Evolutionary conservation across 2,113 vertebrate genomes (phyloP).

Genomic region (Acrocephalus kingi): DNA sequence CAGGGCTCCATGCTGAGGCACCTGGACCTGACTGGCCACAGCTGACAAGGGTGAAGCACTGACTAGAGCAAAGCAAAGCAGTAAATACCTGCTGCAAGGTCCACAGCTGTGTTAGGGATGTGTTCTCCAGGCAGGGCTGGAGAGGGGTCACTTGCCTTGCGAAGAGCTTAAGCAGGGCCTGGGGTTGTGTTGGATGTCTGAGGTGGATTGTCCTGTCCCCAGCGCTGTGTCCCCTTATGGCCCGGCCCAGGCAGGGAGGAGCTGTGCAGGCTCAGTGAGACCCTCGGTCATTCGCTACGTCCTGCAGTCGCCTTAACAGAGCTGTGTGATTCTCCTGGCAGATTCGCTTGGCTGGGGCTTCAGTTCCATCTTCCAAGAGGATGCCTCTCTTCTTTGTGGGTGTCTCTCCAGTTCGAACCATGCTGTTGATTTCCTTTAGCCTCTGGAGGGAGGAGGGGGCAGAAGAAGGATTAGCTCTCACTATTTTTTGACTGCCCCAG

Average conservation of each 20-base stretch:
- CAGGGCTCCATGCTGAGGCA: accelerated
- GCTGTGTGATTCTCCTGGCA: slow-evolving; percentile 90
- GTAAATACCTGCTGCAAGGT: neutral
- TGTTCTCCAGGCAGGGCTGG: neutral
- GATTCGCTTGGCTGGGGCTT: slow-evolving; percentile 88
- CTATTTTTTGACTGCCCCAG: neutral
- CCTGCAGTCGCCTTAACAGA: slow-evolving; percentile 86
- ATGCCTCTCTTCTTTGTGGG: slow-evolving; percentile 91
- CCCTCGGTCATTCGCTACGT: slow-evolving; percentile 90
- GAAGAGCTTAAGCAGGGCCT: too few relatives aligned
- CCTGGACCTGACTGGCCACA: neutral
- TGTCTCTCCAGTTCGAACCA: slow-evolving; percentile 91
- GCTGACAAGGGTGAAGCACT: neutral
- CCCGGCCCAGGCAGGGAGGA: neutral
- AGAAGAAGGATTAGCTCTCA: neutral
- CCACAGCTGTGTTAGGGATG: neutral
- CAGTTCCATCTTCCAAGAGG: slow-evolving; percentile 82
- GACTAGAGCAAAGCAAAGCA: neutral
- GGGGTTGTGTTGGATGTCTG: accelerated
- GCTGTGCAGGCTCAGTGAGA: slow-evolving; percentile 77
- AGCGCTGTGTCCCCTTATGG: accelerated
- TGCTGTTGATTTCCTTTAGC: slow-evolving; percentile 93
- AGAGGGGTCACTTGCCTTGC: accelerated
- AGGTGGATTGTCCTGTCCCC: accelerated
- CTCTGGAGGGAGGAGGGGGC: slow-evolving; percentile 65